Base-by-base conservation (phyloP, 1,140 invertebrate genomes). In the Rhynchophorus ferrugineus region DNA sequence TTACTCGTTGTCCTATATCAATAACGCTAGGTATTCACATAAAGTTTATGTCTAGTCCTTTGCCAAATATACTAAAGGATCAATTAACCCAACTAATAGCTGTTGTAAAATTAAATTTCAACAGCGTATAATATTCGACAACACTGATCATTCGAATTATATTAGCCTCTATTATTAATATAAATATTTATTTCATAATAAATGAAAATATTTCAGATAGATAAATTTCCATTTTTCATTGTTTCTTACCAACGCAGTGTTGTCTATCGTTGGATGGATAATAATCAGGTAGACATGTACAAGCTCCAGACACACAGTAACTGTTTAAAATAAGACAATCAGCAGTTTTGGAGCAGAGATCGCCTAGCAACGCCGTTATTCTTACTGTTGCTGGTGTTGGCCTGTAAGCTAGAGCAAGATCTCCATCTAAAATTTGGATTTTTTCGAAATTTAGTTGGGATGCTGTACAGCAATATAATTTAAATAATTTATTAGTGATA, bases 281-380 rank as follows among this genome's bases (percentile, higher is more conserved):
- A 62, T 78, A 81, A 35, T 80, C 81, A 1, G 76, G 75, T 14
- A 75, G 69, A 62, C 85, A 91, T 22, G 79, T 76, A 67, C 90
- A 92, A 1, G 82, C 79, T 3, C 83, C 81, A 17, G 75, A 71
- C 1, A 81, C 71, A 65, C 88, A 91, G 44, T 77, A 72, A 54
- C 84, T 85, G 58, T 85, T 79, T 11, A 77, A 73, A 56, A 87
- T 79, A 1, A 78, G 72, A 65, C 88, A 90, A 64, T 90, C 87
- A 19, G 70, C 72, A 61, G 85, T 80, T 24, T 78, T 74, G n/a
- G 75, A 74, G 69, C 87, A 91, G 20, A 85, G 65, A 69, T 90
- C 87, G 5, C 87, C 87, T 8, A 90, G 69, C 36, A 85, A 69
- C 14, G 85, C 81, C 20, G 81, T 80, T 20, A 83, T 79, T 47